These are phyloP conservation scores for Tetropium fuscum DNA, from an alignment of 2,888 invertebrate species.

Conservation along the genomic window DNA sequence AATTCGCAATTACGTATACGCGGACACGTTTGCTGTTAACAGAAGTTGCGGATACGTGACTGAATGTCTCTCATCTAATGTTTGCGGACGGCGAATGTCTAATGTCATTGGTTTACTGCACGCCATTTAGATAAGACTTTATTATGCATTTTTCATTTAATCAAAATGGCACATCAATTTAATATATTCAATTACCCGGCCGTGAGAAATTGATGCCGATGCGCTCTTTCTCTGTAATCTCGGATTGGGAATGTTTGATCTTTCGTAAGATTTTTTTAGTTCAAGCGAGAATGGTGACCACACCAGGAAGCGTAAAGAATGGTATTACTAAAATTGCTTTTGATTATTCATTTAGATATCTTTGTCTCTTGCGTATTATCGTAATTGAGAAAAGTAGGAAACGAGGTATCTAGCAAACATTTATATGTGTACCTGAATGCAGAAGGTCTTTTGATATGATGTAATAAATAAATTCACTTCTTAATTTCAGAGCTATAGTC, in stretches of 20 bases:
- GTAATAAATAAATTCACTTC: too few relatives aligned
- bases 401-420: too few relatives aligned
- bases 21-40: constrained; percentile 56
- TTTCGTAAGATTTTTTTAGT: neutral
- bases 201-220: constrained; percentile 18
- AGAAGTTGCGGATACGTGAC: constrained; percentile 51
- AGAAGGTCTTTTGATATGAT: too few relatives aligned
- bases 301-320: constrained; percentile 2
- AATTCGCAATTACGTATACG: constrained; percentile 57
- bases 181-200: constrained; percentile 18
- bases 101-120: constrained; percentile 46
- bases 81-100: constrained; percentile 41
- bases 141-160: constrained; percentile 40
- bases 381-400: too few relatives aligned
- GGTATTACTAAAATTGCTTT: neutral
- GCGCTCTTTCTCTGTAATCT: constrained; percentile 9
- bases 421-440: too few relatives aligned
- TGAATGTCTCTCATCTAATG: constrained; percentile 47
- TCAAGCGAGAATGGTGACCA: neutral
- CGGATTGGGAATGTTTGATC: constrained; percentile 1
- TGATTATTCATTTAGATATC: too few relatives aligned
- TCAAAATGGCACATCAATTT: constrained; percentile 44
- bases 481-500: too few relatives aligned
- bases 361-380: too few relatives aligned
- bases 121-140: constrained; percentile 40